Conservation (phyloP, 2,888 invertebrate species). For the Cryptophagus acutangulus region DNA sequence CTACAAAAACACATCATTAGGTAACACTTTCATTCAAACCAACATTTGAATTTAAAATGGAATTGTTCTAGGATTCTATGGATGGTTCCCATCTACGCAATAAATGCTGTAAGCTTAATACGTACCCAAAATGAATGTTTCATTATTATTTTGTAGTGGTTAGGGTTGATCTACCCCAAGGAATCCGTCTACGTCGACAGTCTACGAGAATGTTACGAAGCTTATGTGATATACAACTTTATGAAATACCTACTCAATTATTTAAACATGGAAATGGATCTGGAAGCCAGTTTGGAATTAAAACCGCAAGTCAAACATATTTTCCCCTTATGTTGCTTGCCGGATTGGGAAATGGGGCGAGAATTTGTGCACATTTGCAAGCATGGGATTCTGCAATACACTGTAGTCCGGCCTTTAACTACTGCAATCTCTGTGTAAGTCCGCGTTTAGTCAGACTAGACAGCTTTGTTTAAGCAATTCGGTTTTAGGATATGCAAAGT, state of each 20-base stretch:
- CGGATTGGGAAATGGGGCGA: conserved; percentile 92
- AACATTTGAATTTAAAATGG: too few species aligned
- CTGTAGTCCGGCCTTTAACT: conserved; percentile 83
- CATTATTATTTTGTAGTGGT: conserved; percentile 57
- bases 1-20: conserved; percentile 92
- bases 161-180: conserved; percentile 80
- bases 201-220: conserved; percentile 92
- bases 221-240: conserved; percentile 96
- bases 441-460: conserved; percentile 13
- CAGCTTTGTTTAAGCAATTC: conserved; percentile 13
- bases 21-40: conserved; percentile 52
- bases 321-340: conserved; percentile 85
- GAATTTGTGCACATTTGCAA: conserved; percentile 93
- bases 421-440: conserved; percentile 86
- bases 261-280: conserved; percentile 78
- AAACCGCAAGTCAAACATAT: conserved; percentile 85
- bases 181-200: conserved; percentile 91
- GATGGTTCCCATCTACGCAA: conserved; percentile 97
- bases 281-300: conserved; percentile 73
- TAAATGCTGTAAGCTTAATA: conserved; percentile 74
- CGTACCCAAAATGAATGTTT: conserved; percentile 9
- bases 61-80: conserved; percentile 72
- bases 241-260: conserved; percentile 92
- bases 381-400: conserved; percentile 94
- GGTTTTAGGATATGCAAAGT: conserved; percentile 74